Evolutionary conservation across 1,140 invertebrate species (phyloP).

Genomic region (Thereuonema tuberculata): DNA sequence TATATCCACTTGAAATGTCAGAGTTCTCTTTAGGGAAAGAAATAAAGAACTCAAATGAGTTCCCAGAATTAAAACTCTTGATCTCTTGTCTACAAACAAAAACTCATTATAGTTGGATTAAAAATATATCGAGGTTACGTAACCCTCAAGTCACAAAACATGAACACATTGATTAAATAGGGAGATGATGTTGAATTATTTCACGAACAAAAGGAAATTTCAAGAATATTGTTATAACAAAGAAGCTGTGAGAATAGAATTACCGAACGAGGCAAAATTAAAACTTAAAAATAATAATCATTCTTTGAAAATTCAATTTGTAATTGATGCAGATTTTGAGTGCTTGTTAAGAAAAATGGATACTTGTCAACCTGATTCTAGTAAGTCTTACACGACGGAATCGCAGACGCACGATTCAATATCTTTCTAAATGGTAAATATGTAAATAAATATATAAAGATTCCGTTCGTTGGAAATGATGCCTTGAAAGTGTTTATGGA

Average conservation of each 20-base stretch:
- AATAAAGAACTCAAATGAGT: neutral
- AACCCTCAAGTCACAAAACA: constrained; percentile 3
- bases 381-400: neutral
- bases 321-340: neutral
- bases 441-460: neutral
- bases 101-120: neutral
- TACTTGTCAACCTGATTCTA: neutral
- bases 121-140: neutral
- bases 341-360: neutral
- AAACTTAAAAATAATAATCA: neutral
- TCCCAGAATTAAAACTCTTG: no score
- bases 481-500: neutral
- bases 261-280: neutral
- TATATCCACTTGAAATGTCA: no score
- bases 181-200: neutral
- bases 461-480: neutral
- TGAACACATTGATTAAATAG: constrained; percentile 7
- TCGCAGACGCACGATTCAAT: neutral
- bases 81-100: no score
- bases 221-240: neutral
- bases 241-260: neutral
- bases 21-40: no score
- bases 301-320: neutral
- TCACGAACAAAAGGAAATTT: neutral
- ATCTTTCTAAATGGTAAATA: neutral